phyloP scores from a whole-genome alignment of 2,888 invertebrate genomes.

The Pharmacophagus antenor region DNA sequence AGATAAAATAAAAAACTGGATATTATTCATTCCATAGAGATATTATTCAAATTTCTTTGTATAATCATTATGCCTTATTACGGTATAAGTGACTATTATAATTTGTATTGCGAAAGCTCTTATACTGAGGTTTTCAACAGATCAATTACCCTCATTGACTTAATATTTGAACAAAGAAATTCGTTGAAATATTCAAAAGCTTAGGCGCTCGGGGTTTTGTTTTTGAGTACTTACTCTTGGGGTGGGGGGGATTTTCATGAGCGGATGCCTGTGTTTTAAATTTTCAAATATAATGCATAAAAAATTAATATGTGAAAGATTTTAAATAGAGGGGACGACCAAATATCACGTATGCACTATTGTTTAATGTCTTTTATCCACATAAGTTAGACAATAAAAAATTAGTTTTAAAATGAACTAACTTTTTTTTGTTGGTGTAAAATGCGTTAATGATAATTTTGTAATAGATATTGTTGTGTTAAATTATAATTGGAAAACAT shows the following conservation, averaged over 20 bases:
- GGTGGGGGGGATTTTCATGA: conserved; percentile 69
- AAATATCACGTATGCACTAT: too few relatives aligned
- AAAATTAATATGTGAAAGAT: conserved; percentile 41
- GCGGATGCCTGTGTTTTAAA: conserved; percentile 68
- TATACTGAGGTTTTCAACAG: conserved; percentile 50
- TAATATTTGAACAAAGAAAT: conserved; percentile 76
- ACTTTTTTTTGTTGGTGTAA: too few relatives aligned
- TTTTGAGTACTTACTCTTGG: conserved; percentile 68
- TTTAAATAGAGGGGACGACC: conserved; percentile 32
- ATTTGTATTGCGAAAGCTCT: conserved; percentile 8
- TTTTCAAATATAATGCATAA: conserved; percentile 51
- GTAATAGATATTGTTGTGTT: too few relatives aligned
- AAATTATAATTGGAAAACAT: too few relatives aligned
- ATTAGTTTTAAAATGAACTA: too few relatives aligned
- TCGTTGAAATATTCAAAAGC: conserved; percentile 76
- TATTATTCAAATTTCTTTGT: not conserved
- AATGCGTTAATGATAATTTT: too few relatives aligned
- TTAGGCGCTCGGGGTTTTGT: conserved; percentile 66
- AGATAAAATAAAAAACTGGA: too few relatives aligned
- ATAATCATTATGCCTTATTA: not conserved
- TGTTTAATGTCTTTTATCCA: too few relatives aligned
- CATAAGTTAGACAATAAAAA: too few relatives aligned
- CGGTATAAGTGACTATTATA: not conserved
- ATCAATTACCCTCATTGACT: conserved; percentile 80
- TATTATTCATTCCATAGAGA: conserved; percentile 4